Percentiles rank a stretch among this genome's conserved stretches.
These are phyloP conservation scores for Aphyosemion australe DNA, from an alignment of 2,113 vertebrate genomes.

Conservation along the genomic window DNA sequence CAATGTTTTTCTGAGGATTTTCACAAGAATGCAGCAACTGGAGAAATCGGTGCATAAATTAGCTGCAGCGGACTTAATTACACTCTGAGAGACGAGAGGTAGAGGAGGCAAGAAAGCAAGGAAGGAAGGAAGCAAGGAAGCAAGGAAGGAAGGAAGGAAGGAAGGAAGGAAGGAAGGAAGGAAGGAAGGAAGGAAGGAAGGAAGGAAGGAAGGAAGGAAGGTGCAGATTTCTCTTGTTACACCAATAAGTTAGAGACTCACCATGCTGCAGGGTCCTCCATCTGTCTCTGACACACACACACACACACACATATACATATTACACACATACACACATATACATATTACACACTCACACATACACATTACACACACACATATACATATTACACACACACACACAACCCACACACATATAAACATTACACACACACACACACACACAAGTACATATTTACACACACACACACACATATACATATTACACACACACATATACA, in stretches of 20 bases:
- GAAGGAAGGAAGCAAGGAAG: constrained; percentile 29
- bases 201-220: constrained; percentile 26
- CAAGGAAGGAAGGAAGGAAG: too few relatives aligned
- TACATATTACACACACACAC: not conserved
- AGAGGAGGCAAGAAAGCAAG: constrained; percentile 1
- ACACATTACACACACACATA: constrained; percentile 31
- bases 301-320: constrained; percentile 20
- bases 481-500: too few relatives aligned
- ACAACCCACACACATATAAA: not conserved
- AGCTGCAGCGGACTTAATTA: constrained; percentile 60
- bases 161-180: too few relatives aligned
- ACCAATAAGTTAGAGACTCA: constrained; percentile 46
- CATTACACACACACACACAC: constrained; percentile 12
- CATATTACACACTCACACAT: constrained; percentile 11
- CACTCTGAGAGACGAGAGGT: constrained; percentile 19
- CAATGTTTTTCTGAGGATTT: constrained; percentile 57
- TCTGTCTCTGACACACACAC: constrained; percentile 53
- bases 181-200: not conserved
- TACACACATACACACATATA: constrained; percentile 31
- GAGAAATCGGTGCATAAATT: constrained; percentile 61
- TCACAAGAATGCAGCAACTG: constrained; percentile 54
- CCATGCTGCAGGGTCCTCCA: constrained; percentile 58
- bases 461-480: constrained; percentile 3
- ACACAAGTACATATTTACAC: not conserved
- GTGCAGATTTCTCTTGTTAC: constrained; percentile 21